A percentile compares a stretch with the other conserved stretches of the same genome.
Conservation (phyloP, 1,140 invertebrate genomes). For the Atta cephalotes region DNA sequence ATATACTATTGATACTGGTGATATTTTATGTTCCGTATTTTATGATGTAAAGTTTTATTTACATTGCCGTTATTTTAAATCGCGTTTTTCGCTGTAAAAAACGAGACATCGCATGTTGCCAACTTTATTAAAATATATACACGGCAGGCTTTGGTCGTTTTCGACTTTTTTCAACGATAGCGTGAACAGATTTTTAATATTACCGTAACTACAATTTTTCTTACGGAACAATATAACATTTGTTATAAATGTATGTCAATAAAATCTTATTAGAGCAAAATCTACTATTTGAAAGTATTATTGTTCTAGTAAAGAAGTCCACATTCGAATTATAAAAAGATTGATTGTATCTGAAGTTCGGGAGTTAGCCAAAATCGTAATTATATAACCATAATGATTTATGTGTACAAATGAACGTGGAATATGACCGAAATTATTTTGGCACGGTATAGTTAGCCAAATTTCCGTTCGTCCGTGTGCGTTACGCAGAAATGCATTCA, state of each 20-base stretch:
- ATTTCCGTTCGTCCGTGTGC: slow-evolving; percentile 20
- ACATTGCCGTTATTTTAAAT: slow-evolving; percentile 65
- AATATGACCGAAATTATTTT: slow-evolving; percentile 44
- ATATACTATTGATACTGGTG: slow-evolving; percentile 53
- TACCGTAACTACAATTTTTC: neutral
- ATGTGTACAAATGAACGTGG: slow-evolving; percentile 10
- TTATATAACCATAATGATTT: slow-evolving; percentile 32
- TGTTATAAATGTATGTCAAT: neutral
- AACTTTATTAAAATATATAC: slow-evolving; percentile 59
- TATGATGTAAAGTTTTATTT: slow-evolving; percentile 62
- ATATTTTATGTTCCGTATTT: slow-evolving; percentile 62
- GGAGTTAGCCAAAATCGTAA: slow-evolving; percentile 16
- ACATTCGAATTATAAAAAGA: neutral
- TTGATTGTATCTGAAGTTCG: slow-evolving; percentile 13
- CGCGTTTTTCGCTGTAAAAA: slow-evolving; percentile 58
- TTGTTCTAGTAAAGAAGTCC: neutral
- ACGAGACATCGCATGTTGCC: slow-evolving; percentile 46
- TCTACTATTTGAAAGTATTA: neutral
- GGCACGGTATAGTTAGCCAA: slow-evolving; percentile 62
- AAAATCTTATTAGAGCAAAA: neutral
- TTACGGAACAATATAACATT: neutral
- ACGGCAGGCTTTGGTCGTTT: slow-evolving; percentile 25
- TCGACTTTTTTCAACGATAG: slow-evolving; percentile 26
- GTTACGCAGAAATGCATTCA: slow-evolving; percentile 49
- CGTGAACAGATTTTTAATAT: slow-evolving; percentile 26